phyloP scores from a whole-genome alignment of 1,140 invertebrate genomes.

The Camponotus pennsylvanicus region DNA sequence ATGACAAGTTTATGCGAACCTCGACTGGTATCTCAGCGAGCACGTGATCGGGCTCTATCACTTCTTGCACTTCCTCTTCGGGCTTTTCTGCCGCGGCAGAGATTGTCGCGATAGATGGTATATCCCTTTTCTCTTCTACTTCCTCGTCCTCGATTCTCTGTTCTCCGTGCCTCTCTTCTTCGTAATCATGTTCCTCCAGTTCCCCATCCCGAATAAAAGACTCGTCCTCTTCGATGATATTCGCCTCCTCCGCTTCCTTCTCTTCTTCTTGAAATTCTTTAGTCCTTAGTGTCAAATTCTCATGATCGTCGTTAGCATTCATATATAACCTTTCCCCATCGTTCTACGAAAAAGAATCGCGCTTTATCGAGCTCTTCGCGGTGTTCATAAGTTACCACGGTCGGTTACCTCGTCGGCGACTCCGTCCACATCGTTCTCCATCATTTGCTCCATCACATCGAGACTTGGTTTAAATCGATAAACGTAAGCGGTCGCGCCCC shows the following conservation, averaged over 20 bases:
- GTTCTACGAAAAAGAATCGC: background rate
- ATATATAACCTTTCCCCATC: conserved; percentile 23
- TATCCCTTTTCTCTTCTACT: conserved; percentile 42
- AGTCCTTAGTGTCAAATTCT: background rate
- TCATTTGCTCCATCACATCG: conserved; percentile 33
- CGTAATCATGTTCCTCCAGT: conserved; percentile 27
- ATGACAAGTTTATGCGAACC: conserved; percentile 78
- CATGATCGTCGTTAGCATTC: background rate
- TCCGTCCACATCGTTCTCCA: background rate
- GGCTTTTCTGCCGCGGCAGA: conserved; percentile 53
- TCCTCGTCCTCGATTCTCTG: conserved; percentile 23
- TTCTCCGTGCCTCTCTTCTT: conserved; percentile 15
- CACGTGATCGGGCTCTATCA: conserved; percentile 65
- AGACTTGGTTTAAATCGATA: conserved; percentile 50
- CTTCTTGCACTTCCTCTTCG: conserved; percentile 56
- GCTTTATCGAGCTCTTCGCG: background rate
- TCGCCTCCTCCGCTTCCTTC: conserved; percentile 1
- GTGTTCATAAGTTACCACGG: background rate
- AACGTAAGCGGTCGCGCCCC: conserved; percentile 53
- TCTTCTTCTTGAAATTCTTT: conserved; percentile 11
- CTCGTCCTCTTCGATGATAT: background rate
- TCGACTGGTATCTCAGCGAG: conserved; percentile 71
- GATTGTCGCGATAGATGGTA: conserved; percentile 41
- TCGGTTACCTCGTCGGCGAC: conserved; percentile 37
- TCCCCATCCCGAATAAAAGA: conserved; percentile 22